These are phyloP conservation scores for Mylabris sibirica DNA, from an alignment of 2,888 invertebrate genomes.

Conservation along the genomic window DNA sequence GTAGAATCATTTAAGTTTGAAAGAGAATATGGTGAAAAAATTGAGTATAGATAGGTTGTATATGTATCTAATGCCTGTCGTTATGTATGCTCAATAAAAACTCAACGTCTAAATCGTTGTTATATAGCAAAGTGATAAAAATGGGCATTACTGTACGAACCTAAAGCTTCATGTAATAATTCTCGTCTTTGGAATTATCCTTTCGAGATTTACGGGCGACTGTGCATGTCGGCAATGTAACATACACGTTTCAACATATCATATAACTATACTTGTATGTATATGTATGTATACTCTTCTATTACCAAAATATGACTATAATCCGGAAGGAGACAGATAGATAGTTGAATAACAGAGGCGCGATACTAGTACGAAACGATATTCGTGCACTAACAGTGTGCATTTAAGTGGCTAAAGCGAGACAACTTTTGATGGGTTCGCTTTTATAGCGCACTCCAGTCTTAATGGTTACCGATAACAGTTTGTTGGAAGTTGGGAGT, in stretches of 20 bases:
- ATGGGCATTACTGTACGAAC: constrained; percentile 36
- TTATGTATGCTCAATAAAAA: constrained; percentile 19
- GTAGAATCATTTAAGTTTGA: background rate
- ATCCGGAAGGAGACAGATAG: constrained; percentile 9
- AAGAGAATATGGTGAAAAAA: background rate
- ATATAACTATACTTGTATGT: background rate
- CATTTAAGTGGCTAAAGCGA: constrained; percentile 56
- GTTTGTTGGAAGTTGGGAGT: constrained; percentile 25
- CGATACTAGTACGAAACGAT: constrained; percentile 17
- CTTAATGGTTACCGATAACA: constrained; percentile 55
- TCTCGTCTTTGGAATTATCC: constrained; percentile 37
- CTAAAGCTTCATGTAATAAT: constrained; percentile 37
- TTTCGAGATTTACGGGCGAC: constrained; percentile 35
- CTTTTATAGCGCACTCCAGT: constrained; percentile 56
- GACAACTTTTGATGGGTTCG: constrained; percentile 57
- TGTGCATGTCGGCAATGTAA: constrained; percentile 31
- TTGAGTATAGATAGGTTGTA: background rate
- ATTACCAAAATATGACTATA: constrained; percentile 6
- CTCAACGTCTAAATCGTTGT: constrained; percentile 21
- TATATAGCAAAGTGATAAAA: constrained; percentile 36
- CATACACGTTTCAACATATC: background rate
- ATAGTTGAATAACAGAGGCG: constrained; percentile 6
- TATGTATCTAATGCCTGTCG: constrained; percentile 1
- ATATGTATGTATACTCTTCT: background rate
- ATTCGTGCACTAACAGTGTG: constrained; percentile 43